Evolutionary conservation across 1,140 invertebrate species (phyloP), one percentile per base, ranked within the genome.

Genomic region (Drosophila micromelanica): DNA sequence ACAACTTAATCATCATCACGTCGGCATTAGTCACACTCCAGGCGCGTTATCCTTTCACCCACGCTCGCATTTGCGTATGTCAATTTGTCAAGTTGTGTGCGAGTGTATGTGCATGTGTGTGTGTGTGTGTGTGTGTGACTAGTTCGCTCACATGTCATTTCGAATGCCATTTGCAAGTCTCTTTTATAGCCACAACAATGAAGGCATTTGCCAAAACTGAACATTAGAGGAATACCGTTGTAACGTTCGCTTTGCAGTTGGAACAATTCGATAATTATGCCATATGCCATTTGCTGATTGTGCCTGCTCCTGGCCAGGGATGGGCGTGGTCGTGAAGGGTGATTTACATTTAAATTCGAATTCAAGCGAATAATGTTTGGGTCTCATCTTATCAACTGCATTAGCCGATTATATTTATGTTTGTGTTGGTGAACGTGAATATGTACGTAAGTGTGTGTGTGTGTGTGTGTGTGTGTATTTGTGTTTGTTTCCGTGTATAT

Each of bases 1-100:
- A 78, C 84, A 80, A 84, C 84, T 87, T 89, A 87, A 89, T 87
- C 84, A 89, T 87, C 84, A 84, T 87, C 82, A 89, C 81, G 79
- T 73, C 72, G 62, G 65, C 82, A 87, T 87, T 87, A 87, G 84
- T 87, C 84, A 87, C 82, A 87, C 82, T 84, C 65, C 38, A 67
- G 64, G 56, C 60, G 76, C 76, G 62, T 87, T 84, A 87, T 87
- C 84, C 78, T 76, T 82, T 78, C 23, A 37, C 64, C 43, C 64
- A 55, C 52, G 11, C 60, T 40, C 37, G 32, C 23, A 49, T 42
- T 37, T 27, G 43, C 51, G 32, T 54, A 32, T 20, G 15, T 6
- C 30, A 48, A 12, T 13, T 12, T 42, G 11, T 43, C 17, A 17
- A 17, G 1, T 5, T 57, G 32, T 67, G 23, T 59, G 17, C 48